Evolutionary conservation across 2,797 vertebrate genomes (phyloP), one percentile per base, ranked within the genome.

Genomic region (Melanotaenia boesemani): DNA sequence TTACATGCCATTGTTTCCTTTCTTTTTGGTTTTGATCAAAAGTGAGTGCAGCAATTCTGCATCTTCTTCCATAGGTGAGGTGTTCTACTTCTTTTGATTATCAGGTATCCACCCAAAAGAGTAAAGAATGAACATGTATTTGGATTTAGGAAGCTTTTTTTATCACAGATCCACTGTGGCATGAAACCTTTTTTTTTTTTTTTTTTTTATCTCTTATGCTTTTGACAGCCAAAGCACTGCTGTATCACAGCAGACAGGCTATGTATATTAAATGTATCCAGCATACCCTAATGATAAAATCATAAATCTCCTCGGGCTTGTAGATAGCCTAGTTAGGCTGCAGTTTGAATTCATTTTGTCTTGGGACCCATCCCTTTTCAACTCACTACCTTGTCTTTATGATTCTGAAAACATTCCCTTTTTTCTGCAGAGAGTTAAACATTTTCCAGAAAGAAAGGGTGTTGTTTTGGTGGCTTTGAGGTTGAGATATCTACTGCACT

Each of bases 281-380:
- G 70, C 72, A 63, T 79, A 67, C 67, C 44, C 63, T 77, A 60
- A 83, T 84, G 85, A 87, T 89, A 79, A 87, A 86, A 89, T 89
- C 72, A 59, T 80, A 70, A 73, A 76, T 83, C 74, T 82, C 84
- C 81, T 66, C 70, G 28, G 86, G 86, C 76, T 81, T 76, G 36
- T 74, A 81, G 69, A 86, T 84, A 87, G 87, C 81, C 78, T 85
- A 86, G 88, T 88, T 85, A 88, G 63, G 48, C 83, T 72, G 68
- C 77, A 67, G 80, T 77, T 86, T 87, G 80, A 84, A 86, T 79
- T 77, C 46, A 79, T 79, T 74, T 72, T 66, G 79, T 87, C 77
- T 81, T 52, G 72, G 80, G 82, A 88, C 57, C 9, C 63, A 52
- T 86, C 72, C 54, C 37, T 81, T 67, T 68, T 81, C 71, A 75